phyloP scores from a whole-genome alignment of 1,140 invertebrate genomes.

The Papilio polytes region DNA sequence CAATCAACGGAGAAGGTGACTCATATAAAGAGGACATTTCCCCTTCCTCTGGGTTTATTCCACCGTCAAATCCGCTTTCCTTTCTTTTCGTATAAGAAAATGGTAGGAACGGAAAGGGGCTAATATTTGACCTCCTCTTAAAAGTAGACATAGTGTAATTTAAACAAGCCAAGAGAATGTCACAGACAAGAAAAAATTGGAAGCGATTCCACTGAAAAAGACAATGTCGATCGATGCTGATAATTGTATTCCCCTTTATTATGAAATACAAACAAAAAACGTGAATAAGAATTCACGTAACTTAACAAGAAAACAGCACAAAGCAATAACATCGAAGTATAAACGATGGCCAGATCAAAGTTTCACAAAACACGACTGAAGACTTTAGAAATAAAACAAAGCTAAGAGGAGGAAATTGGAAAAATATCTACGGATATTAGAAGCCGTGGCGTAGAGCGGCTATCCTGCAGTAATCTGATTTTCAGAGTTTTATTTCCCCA shows the following conservation, averaged over 20 bases:
- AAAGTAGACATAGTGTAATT: too few species aligned
- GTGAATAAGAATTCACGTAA: background rate
- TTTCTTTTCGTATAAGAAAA: too few species aligned
- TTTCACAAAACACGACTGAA: slow-evolving; percentile 29
- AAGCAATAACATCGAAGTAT: background rate
- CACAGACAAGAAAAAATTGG: too few species aligned
- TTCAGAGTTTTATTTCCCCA: slow-evolving; percentile 23
- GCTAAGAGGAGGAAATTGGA: slow-evolving; percentile 28
- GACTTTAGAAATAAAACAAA: slow-evolving; percentile 26
- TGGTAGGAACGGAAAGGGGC: too few species aligned
- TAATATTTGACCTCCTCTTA: too few species aligned
- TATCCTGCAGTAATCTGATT: slow-evolving; percentile 23
- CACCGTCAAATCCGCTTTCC: too few species aligned
- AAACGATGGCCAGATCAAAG: slow-evolving; percentile 15
- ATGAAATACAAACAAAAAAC: background rate
- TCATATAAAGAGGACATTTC: too few species aligned
- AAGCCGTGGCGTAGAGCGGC: slow-evolving; percentile 8
- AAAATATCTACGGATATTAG: slow-evolving; percentile 24
- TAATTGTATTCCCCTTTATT: background rate
- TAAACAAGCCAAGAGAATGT: too few species aligned
- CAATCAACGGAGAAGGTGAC: too few species aligned
- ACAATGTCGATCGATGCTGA: background rate
- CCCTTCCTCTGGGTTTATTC: too few species aligned
- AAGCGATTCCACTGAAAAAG: too few species aligned
- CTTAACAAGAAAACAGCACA: background rate